A percentile compares a stretch with the other conserved stretches of the same genome.
phyloP scores from a whole-genome alignment of 2,888 invertebrate genomes.

The Alloscopus bannaensis region DNA sequence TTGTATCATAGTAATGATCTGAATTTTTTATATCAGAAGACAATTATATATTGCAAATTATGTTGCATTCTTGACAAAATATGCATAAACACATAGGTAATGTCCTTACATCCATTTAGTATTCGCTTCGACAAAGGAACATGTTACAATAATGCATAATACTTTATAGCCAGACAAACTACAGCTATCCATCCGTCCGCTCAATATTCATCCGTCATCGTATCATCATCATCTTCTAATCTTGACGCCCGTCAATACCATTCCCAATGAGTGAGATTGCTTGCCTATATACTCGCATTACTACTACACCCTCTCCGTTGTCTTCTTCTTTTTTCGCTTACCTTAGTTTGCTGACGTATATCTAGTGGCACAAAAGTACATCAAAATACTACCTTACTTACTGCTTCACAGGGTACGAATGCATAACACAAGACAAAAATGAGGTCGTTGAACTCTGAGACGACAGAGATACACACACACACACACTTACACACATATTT shows the following conservation, averaged over 20 bases:
- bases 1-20: too few species aligned
- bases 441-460: slow-evolving; percentile 60
- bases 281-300: neutral
- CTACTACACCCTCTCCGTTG: slow-evolving; percentile 12
- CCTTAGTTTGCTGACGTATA: slow-evolving; percentile 23
- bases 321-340: slow-evolving; percentile 38
- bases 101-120: too few species aligned
- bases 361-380: slow-evolving; percentile 20
- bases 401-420: slow-evolving; percentile 54
- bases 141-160: too few species aligned
- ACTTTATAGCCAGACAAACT: neutral
- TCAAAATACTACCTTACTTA: slow-evolving; percentile 25
- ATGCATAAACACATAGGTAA: too few species aligned
- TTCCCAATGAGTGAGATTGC: neutral
- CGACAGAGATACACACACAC: slow-evolving; percentile 51
- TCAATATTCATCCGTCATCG: slow-evolving; percentile 11
- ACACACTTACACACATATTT: slow-evolving; percentile 38
- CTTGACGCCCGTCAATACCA: neutral
- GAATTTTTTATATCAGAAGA: too few species aligned
- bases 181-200: slow-evolving; percentile 44
- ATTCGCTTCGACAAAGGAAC: too few species aligned
- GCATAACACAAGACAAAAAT: slow-evolving; percentile 60
- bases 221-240: neutral
- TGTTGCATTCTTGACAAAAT: too few species aligned
- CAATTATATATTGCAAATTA: too few species aligned